Conservation (phyloP, 2,888 invertebrate genomes). For the Polymixis flavicincta region DNA sequence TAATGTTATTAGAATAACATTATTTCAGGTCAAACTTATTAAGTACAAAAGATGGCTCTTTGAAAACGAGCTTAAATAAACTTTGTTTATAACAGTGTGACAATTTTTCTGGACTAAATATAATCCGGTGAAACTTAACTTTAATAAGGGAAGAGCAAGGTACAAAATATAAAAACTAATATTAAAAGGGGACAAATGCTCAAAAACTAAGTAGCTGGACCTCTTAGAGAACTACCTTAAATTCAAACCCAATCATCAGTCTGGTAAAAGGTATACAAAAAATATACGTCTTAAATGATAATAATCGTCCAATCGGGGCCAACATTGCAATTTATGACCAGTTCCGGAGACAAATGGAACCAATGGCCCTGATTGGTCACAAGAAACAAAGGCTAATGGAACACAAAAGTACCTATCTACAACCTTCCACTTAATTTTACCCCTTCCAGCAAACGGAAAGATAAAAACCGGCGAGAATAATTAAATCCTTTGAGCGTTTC, state of each 20-base stretch:
- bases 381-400: slow-evolving; percentile 6
- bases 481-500: slow-evolving; percentile 68
- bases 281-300: not conserved
- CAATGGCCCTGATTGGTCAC: not conserved
- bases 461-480: slow-evolving; percentile 65
- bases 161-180: not conserved
- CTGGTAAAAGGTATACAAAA: not conserved
- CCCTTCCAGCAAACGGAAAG: slow-evolving; percentile 39
- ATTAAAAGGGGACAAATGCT: too few species aligned
- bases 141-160: not conserved
- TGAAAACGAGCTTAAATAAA: not conserved
- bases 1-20: not conserved
- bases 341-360: not conserved
- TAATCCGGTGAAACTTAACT: not conserved
- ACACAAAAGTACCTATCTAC: slow-evolving; percentile 12
- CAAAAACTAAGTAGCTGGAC: not conserved
- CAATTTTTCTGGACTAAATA: not conserved
- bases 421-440: slow-evolving; percentile 23
- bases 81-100: not conserved
- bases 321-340: not conserved
- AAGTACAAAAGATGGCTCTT: not conserved
- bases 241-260: not conserved
- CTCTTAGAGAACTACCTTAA: not conserved
- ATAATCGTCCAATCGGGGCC: not conserved
- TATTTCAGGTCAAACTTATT: slow-evolving; percentile 1